Evolutionary conservation across 2,113 vertebrate genomes (phyloP), one percentile per base, ranked within the genome.

Genomic region (Mesocricetus auratus): DNA sequence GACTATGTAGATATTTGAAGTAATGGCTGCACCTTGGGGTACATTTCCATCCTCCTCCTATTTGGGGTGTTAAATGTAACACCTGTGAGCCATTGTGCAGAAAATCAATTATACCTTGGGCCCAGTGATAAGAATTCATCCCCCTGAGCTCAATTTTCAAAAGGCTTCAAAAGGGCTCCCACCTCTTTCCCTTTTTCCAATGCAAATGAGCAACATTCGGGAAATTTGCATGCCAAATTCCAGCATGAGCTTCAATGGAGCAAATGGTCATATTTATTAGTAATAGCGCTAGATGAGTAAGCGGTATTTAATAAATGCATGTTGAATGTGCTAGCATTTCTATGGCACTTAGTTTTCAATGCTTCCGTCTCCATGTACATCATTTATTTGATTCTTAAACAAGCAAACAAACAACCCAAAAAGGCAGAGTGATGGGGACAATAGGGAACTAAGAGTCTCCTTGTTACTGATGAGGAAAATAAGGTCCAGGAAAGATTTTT

Each of bases 171-270:
- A 97, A 97, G 97, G 92, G 94, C 95, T 97, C 97, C 97, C 95
- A 97, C 97, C 89, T 96, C 82, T 95, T 91, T 94, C 74, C 64
- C 94, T 96, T 94, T 97, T 97, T 95, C 92, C 97, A 91, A 97
- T 97, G 97, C 96, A 98, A 98, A 97, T 97, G 93, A 97, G 95
- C 97, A 97, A 96, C 93, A 96, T 68, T 97, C 68, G 0, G 36
- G 69, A 97, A 94, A 96, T 98, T 97, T 97, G 93, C 97, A 96
- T 97, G 97, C 96, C 97, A 97, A 97, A 97, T 97, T 98, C 95
- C 97, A 97, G 74, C 97, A 91, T 94, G 96, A 53, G 92, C 96
- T 97, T 97, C 95, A 75, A 91, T 74, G 1, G 86, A 98, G 97
- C 94, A 97, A 97, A 97, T 97, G 89, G 96, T 97, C 91, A 95